Evolutionary conservation across 2,113 vertebrate species (phyloP).

Genomic region (Diadophis punctatus): DNA sequence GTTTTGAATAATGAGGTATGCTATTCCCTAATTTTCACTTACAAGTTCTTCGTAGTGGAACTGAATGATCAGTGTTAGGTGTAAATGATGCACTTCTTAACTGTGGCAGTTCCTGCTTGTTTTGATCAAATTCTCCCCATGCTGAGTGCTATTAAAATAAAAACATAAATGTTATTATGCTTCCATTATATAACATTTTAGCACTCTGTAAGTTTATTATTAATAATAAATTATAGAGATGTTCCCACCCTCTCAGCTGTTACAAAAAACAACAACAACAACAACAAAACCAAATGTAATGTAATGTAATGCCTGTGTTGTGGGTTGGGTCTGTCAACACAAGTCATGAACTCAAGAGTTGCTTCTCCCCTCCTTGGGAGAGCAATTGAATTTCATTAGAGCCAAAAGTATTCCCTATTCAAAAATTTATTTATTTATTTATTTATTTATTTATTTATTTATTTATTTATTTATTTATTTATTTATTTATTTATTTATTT

Average conservation of each 20-base stretch:
- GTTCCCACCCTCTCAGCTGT: neutral
- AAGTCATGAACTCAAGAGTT: neutral
- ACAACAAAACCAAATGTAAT: neutral
- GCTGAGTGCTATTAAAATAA: conserved; percentile 69
- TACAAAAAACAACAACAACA: neutral
- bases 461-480: too few relatives aligned
- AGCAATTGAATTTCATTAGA: neutral
- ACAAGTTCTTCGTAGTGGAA: conserved; percentile 80
- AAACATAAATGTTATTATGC: neutral
- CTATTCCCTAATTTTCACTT: conserved; percentile 53
- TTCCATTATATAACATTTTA: neutral
- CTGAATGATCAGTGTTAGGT: conserved; percentile 69
- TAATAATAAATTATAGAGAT: neutral
- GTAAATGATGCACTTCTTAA: conserved; percentile 65
- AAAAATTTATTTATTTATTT: too few relatives aligned
- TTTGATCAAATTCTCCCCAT: conserved; percentile 90
- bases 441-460: too few relatives aligned
- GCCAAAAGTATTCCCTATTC: neutral
- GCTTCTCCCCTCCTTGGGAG: neutral
- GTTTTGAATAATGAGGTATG: neutral
- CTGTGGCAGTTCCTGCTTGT: conserved; percentile 75
- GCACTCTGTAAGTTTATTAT: neutral
- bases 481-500: too few relatives aligned
- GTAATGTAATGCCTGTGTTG: neutral
- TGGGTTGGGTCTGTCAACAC: neutral